Base-by-base conservation (phyloP, 1,140 invertebrate genomes). In the Agrilus planipennis region DNA sequence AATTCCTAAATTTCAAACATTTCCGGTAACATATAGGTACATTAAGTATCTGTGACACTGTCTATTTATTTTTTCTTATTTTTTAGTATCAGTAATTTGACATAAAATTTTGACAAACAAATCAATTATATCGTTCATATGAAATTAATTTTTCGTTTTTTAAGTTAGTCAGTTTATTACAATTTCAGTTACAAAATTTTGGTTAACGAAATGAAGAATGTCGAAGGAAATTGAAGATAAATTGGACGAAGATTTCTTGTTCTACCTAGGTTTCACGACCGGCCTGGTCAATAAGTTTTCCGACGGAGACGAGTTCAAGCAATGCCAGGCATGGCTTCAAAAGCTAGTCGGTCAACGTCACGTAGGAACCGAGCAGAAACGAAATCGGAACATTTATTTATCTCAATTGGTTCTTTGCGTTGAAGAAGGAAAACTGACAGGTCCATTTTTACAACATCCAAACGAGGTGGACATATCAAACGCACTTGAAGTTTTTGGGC, bases 211-310 rank as follows among this genome's bases (percentile, higher is more conserved):
- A n/a, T n/a, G n/a, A n/a, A n/a, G n/a, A n/a, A n/a, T n/a, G n/a
- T n/a, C n/a, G n/a, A n/a, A n/a, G n/a, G 54, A 60, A 35, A 39
- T 55, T 5, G 61, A 62, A 54, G 50, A 52, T 12, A 59, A 56
- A 51, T 44, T 66, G 17, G 62, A 66, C 39, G 50, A 62, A 39
- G 61, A 66, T 54, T 66, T 61, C 31, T 44, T 65, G 1, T 61
- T 62, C 30, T 65, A 64, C 39, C 47, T 62, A 18, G 55, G 57
- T 38, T 62, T 62, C 34, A 56, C 55, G 2, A 57, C 52, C 29
- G 54, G 50, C 11, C 62, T 54, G 42, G 46, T 50, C 14, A 44
- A 55, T 9, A 46, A 56, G 34, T 28, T 61, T 4, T 31, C 34
- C 11, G 47, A 51, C 14, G 46, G 51, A 16, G 38, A 36, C n/a